Evolutionary conservation across 2,113 vertebrate species (phyloP).

Genomic region (Myocastor coypus): DNA sequence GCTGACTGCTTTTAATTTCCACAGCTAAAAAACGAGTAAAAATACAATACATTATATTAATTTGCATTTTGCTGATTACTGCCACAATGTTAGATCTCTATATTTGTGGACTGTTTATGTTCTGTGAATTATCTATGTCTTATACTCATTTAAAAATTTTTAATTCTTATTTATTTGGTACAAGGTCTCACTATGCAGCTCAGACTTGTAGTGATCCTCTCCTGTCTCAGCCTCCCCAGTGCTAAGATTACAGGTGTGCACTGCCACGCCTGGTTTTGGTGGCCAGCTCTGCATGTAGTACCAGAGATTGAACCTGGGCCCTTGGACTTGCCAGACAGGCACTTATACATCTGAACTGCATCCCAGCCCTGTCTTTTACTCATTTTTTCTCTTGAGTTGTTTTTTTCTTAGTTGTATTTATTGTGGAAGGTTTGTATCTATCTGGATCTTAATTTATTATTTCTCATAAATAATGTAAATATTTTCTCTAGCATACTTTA

Average conservation of each 20-base stretch:
- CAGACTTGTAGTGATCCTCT: no score
- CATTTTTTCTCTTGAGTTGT: background rate
- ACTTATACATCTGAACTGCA: no score
- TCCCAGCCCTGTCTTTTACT: background rate
- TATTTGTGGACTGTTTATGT: background rate
- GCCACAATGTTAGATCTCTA: background rate
- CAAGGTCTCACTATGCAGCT: no score
- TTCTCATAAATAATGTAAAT: background rate
- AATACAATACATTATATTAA: background rate
- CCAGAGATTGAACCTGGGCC: no score
- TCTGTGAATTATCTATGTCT: background rate
- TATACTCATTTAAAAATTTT: background rate
- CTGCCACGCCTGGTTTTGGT: no score
- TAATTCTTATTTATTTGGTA: no score
- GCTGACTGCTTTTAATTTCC: background rate
- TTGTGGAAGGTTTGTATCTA: background rate
- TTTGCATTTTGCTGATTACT: slow-evolving; percentile 29
- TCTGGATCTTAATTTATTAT: background rate
- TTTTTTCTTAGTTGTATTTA: background rate
- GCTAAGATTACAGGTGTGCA: no score
- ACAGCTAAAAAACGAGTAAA: background rate
- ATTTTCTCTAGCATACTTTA: background rate
- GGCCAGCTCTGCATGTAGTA: no score
- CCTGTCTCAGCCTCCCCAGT: no score
- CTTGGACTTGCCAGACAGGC: no score